Evolutionary conservation across 2,888 invertebrate species (phyloP).

Genomic region (Dione vanillae): DNA sequence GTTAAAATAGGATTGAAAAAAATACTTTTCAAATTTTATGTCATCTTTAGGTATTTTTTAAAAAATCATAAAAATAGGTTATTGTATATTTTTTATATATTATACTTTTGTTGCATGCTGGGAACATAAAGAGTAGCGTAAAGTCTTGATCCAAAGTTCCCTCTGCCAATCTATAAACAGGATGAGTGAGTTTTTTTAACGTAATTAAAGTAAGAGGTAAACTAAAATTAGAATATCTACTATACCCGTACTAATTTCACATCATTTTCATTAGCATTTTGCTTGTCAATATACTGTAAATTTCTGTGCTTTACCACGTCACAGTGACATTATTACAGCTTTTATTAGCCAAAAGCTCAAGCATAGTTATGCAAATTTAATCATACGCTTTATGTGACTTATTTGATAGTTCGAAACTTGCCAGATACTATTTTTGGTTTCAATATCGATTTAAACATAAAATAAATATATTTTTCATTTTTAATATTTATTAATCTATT

Average conservation of each 20-base stretch:
- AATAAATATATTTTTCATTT: neutral
- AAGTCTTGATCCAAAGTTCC: no score
- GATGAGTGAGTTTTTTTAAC: neutral
- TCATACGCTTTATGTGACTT: neutral
- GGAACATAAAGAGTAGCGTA: no score
- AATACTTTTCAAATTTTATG: no score
- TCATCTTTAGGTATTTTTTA: no score
- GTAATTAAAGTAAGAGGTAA: neutral
- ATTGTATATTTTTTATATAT: no score
- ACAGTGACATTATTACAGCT: conserved; percentile 8
- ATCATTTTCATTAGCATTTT: neutral
- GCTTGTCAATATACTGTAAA: conserved; percentile 7
- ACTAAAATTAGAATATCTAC: neutral
- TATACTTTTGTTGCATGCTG: neutral
- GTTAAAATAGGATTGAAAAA: no score
- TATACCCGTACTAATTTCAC: neutral
- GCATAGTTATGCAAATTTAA: conserved; percentile 6
- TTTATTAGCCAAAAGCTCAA: conserved; percentile 15
- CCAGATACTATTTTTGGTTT: neutral
- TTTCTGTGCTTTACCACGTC: neutral
- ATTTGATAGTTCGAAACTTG: neutral
- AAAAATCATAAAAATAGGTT: no score
- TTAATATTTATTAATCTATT: no score
- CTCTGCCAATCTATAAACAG: neutral
- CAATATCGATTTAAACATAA: neutral